These are phyloP conservation scores for Crematogaster levior DNA, from an alignment of 2,888 invertebrate species.

Conservation along the genomic window DNA sequence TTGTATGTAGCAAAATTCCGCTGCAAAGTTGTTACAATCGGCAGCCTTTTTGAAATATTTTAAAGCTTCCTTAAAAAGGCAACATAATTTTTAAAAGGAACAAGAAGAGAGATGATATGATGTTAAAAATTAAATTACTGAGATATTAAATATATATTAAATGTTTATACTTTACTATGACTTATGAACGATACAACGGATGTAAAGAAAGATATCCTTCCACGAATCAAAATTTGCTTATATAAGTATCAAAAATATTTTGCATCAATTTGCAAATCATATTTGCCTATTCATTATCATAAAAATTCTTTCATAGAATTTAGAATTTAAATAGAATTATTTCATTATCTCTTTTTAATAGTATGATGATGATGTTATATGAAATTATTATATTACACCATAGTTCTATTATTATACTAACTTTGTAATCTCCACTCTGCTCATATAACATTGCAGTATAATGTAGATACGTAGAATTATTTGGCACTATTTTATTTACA, in stretches of 20 bases:
- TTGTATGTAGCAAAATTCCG: constrained; percentile 27
- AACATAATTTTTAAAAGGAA: neutral
- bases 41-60: constrained; percentile 49
- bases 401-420: neutral
- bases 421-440: constrained; percentile 14
- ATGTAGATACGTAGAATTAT: constrained; percentile 21
- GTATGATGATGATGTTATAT: neutral
- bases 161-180: too few species aligned
- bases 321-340: neutral
- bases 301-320: neutral
- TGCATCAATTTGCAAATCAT: neutral
- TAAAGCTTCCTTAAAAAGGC: constrained; percentile 44
- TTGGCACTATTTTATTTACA: constrained; percentile 1
- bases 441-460: constrained; percentile 32
- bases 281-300: neutral
- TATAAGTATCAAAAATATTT: neutral
- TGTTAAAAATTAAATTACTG: neutral
- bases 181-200: too few species aligned
- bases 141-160: too few species aligned
- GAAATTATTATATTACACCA: neutral
- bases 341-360: neutral
- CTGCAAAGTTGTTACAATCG: constrained; percentile 37
- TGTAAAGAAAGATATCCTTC: neutral
- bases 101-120: neutral
- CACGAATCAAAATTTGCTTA: neutral